phyloP scores from a whole-genome alignment of 2,797 vertebrate genomes.

The Bovichtus diacanthus region DNA sequence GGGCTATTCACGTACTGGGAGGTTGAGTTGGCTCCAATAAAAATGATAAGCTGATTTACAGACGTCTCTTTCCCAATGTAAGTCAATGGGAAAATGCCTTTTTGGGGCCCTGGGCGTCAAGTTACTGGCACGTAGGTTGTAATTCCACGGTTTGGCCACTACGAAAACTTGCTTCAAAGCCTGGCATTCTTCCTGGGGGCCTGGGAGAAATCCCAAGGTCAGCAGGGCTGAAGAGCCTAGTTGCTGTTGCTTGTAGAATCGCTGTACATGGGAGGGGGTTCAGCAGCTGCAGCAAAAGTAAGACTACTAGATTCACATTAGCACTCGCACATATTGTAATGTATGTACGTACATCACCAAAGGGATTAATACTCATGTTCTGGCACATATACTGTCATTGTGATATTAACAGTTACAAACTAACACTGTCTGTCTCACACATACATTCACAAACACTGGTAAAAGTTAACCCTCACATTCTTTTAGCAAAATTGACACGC shows the following conservation, averaged over 20 bases:
- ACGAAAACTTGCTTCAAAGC: too few species aligned
- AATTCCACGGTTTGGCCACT: too few species aligned
- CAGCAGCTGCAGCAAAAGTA: constrained; percentile 2
- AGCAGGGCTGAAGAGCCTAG: neutral
- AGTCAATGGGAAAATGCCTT: too few species aligned
- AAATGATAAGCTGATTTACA: too few species aligned
- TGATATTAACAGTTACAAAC: constrained; percentile 29
- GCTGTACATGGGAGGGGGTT: neutral
- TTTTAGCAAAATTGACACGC: constrained; percentile 35
- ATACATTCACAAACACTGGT: constrained; percentile 7
- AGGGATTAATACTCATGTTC: neutral
- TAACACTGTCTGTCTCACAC: neutral
- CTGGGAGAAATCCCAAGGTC: neutral
- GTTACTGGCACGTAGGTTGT: too few species aligned
- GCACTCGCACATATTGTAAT: neutral
- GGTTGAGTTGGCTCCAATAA: too few species aligned
- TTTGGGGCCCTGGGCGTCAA: too few species aligned
- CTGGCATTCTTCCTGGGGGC: too few species aligned
- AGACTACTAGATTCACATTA: neutral
- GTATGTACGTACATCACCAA: neutral
- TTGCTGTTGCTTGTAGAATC: constrained; percentile 9
- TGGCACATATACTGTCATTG: constrained; percentile 13
- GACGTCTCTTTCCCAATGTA: too few species aligned
- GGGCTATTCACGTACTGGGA: too few species aligned
- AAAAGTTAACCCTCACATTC: constrained; percentile 27